Evolutionary conservation across 2,888 invertebrate genomes (phyloP).

Genomic region (Epinotia nisella): DNA sequence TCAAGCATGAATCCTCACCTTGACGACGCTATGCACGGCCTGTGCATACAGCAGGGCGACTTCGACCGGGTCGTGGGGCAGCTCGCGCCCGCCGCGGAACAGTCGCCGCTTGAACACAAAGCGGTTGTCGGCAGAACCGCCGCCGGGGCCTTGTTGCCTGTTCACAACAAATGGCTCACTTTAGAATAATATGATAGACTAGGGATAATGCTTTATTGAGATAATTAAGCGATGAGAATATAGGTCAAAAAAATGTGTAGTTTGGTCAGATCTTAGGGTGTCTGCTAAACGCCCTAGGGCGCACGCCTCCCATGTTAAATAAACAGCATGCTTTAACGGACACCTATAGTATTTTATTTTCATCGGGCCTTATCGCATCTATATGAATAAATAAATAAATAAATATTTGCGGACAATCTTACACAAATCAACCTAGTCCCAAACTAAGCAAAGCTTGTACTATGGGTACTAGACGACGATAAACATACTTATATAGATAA

Average conservation of each 20-base stretch:
- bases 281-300: too few species aligned
- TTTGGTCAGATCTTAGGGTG: too few species aligned
- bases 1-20: slow-evolving; percentile 84
- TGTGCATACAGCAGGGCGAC: slow-evolving; percentile 97
- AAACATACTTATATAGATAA: too few species aligned
- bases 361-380: too few species aligned
- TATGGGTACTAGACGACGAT: too few species aligned
- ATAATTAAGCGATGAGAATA: not conserved
- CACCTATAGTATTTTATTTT: not conserved
- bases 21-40: slow-evolving; percentile 97
- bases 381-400: too few species aligned
- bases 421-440: too few species aligned
- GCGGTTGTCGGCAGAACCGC: slow-evolving; percentile 94
- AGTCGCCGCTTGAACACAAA: slow-evolving; percentile 96
- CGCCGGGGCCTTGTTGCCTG: slow-evolving; percentile 86
- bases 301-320: too few species aligned
- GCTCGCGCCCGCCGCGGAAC: slow-evolving; percentile 93
- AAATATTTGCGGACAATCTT: too few species aligned
- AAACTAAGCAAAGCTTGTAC: too few species aligned
- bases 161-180: not conserved
- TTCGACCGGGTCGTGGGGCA: slow-evolving; percentile 97
- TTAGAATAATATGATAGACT: not conserved
- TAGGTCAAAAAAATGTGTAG: too few species aligned
- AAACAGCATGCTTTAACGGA: not conserved
- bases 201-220: too few species aligned